Evolutionary conservation across 1,140 invertebrate species (phyloP).

Genomic region (Capitella teleta): DNA sequence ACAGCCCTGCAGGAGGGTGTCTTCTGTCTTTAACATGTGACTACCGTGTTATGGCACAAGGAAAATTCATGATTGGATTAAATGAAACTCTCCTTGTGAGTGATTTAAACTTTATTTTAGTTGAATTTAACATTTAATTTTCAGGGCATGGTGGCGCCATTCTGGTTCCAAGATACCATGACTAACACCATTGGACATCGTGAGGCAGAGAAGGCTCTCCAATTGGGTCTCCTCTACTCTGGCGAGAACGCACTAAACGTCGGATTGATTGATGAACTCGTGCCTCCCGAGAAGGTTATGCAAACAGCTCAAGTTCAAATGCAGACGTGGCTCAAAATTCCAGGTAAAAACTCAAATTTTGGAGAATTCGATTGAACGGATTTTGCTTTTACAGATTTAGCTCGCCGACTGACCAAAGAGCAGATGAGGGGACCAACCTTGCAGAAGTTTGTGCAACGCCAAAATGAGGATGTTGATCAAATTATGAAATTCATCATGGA

Average conservation of each 20-base stretch:
- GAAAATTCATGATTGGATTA: conserved; percentile 66
- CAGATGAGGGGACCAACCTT: conserved; percentile 10
- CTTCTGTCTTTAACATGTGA: conserved; percentile 67
- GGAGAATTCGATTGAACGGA: too few species aligned
- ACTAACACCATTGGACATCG: conserved; percentile 21
- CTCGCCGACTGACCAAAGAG: conserved; percentile 14
- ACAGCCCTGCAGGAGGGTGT: conserved; percentile 74
- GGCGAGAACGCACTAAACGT: conserved; percentile 64
- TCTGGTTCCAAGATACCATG: conserved; percentile 26
- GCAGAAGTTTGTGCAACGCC: conserved; percentile 11
- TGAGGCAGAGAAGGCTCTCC: conserved; percentile 61
- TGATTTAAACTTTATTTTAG: conserved; percentile 25
- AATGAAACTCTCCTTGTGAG: conserved; percentile 70
- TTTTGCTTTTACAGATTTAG: conserved; percentile 10
- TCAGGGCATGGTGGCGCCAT: conserved; percentile 29
- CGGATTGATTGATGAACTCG: conserved; percentile 67
- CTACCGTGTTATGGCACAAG: conserved; percentile 66
- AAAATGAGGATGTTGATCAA: conserved; percentile 14
- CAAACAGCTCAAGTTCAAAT: conserved; percentile 19
- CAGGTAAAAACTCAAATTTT: background rate
- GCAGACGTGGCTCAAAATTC: conserved; percentile 21
- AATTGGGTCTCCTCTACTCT: conserved; percentile 57
- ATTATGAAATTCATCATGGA: conserved; percentile 12
- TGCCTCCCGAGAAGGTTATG: conserved; percentile 50
- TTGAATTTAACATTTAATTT: conserved; percentile 13